Evolutionary conservation across 2,113 vertebrate species (phyloP).

Genomic region (Phrynosoma platyrhinos): DNA sequence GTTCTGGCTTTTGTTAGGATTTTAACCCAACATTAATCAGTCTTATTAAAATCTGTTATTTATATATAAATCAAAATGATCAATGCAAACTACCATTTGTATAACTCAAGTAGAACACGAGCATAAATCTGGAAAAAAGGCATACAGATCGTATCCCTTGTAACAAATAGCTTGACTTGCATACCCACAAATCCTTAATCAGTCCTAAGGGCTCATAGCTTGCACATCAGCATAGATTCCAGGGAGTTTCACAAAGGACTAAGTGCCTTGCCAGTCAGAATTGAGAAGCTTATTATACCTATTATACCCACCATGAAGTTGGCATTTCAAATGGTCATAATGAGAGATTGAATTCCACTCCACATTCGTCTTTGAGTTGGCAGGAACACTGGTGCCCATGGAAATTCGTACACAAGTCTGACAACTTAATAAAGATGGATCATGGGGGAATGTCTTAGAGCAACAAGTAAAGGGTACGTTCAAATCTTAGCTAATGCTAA

Average conservation of each 20-base stretch:
- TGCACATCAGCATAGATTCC: background rate
- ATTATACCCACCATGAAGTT: conserved; percentile 4
- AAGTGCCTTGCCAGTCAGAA: background rate
- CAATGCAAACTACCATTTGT: too few relatives aligned
- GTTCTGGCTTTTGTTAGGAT: background rate
- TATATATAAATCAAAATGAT: background rate
- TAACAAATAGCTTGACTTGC: too few relatives aligned
- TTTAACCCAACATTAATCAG: background rate
- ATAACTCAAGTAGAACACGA: too few relatives aligned
- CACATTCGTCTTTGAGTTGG: conserved; percentile 24
- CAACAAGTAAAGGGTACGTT: conserved; percentile 1
- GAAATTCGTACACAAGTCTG: conserved; percentile 17
- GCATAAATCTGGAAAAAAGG: too few relatives aligned
- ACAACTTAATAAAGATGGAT: conserved; percentile 26
- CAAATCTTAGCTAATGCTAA: conserved; percentile 5
- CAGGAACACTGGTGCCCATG: conserved; percentile 18
- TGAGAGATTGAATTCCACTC: conserved; percentile 6
- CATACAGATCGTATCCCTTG: too few relatives aligned
- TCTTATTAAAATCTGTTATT: background rate
- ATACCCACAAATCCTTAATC: background rate
- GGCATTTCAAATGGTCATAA: conserved; percentile 20
- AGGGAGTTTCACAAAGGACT: background rate
- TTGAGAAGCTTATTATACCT: background rate
- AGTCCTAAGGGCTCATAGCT: too few relatives aligned
- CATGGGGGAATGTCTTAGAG: conserved; percentile 4